Base-by-base conservation (phyloP, 2,113 vertebrate species). In the Xenopus borealis region DNA sequence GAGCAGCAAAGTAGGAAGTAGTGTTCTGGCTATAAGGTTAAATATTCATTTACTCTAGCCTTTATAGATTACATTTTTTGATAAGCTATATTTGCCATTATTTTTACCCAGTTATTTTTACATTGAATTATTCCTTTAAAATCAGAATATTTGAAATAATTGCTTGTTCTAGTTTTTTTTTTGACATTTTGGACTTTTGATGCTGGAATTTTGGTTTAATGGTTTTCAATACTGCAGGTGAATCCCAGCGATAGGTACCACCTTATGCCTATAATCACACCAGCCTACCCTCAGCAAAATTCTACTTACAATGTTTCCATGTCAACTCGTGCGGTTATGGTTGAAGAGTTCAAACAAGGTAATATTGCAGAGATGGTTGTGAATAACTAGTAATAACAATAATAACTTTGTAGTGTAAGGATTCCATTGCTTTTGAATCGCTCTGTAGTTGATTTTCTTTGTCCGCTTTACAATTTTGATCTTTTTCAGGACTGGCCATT, bases 231-330 rank as follows among this genome's bases (percentile, higher is more conserved):
- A 12, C 47, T 81, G 66, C 90, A 94, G 95, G 90, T 94, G 81
- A 96, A 93, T 78, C 92, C 87, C 80, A 94, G 92, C 91, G 95
- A 96, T 89, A 91, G 94, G 82, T 94, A 92, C 90, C 94, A 97
- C 89, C 88, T 95, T 82, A 97, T 97, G 95, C 94, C 95, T 85
- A 95, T 97, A 89, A 96, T 97, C 87, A 97, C 95, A 83, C 94
- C 95, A 83, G 93, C 94, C 79, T 97, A 96, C 85, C 95, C 95
- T 82, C 94, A 95, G 79, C 95, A 96, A 90, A 97, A 96, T 88
- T 95, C 94, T 68, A 94, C 94, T 50, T 94, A 94, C 92, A 97
- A 96, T 83, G 93, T 97, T 81, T 95, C 94, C 52, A 83, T 88
- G 86, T 97, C 94, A 79, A 96, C 94, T 80, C 89, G 94, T 69